A percentile compares a stretch with the other conserved stretches of the same genome.
These are phyloP conservation scores for Phallusia fumigata DNA, from an alignment of 23 tunicate genomes.

Conservation along the genomic window DNA sequence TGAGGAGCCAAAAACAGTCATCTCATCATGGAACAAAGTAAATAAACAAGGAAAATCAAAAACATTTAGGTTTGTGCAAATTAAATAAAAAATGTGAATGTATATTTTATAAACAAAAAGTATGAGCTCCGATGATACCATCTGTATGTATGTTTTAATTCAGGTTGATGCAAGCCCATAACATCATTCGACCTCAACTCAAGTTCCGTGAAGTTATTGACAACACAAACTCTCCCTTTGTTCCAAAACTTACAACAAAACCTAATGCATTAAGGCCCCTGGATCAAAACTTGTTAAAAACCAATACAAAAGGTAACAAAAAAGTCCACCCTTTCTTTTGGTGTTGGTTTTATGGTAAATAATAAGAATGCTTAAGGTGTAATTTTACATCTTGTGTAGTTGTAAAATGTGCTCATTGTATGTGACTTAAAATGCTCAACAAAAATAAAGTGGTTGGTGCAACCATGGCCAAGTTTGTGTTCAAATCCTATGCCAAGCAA, in stretches of 20 bases:
- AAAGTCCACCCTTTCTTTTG: not conserved
- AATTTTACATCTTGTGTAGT: too few species aligned
- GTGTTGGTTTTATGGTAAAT: not conserved
- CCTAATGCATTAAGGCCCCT: constrained; percentile 77
- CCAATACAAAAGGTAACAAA: constrained; percentile 23
- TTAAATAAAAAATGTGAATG: too few species aligned
- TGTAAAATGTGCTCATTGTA: too few species aligned
- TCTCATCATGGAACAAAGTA: constrained; percentile 83
- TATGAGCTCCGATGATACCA: not conserved
- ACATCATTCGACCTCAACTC: constrained; percentile 79
- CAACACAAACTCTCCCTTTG: constrained; percentile 82
- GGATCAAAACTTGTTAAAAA: constrained; percentile 41
- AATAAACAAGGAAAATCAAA: constrained; percentile 44
- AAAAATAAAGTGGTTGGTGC: too few species aligned
- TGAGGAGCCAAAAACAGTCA: constrained; percentile 30
- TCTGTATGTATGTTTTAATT: not conserved
- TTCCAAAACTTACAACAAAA: constrained; percentile 70
- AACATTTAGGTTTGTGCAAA: constrained; percentile 47
- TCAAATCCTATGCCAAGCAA: not conserved
- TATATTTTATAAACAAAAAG: too few species aligned
- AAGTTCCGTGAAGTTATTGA: constrained; percentile 79
- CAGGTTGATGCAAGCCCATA: constrained; percentile 69
- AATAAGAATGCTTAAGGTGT: too few species aligned
- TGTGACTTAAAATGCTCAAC: too few species aligned
- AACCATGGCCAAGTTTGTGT: not conserved